Base-by-base conservation (phyloP, 2,113 vertebrate genomes). In the Reinhardtius hippoglossoides region DNA sequence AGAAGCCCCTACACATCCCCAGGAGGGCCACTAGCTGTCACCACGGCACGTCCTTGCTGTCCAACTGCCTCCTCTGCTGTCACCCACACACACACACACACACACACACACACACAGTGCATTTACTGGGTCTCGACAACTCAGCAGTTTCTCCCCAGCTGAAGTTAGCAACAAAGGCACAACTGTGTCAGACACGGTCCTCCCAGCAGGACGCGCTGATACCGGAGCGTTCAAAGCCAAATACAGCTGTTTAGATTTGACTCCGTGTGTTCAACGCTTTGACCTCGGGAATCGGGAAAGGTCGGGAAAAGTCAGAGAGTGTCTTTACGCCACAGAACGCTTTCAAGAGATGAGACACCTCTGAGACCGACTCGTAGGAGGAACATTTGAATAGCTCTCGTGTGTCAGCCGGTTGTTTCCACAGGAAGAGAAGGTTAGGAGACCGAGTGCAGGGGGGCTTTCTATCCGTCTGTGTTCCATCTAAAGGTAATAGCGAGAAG, bases 1-100 rank as follows among this genome's bases (percentile, higher is more conserved):
- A 84, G 76, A 85, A 23, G 77, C 66, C 85, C 76, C 64, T 60
- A 42, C 42, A 42, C 59, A 84, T 86, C 80, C 86, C 80, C 87
- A 60, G 83, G 84, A 72, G 84, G 78, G 56, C 59, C 83, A 81
- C 84, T 91, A 89, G 87, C 85, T 89, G 84, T 91, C 91, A 91
- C 85, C 60, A 83, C 64, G 73, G 67, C 74, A 81, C 31, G 81
- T 84, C 87, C 85, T 92, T 85, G 80, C 77, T 85, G 82, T 80
- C 77, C 82, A 87, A 87, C 82, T 75, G 68, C 87, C 81, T 88
- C 87, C 80, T 87, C 67, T 84, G 79, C 86, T 85, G 84, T 86
- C 88, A 84, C 69, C 67, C 67, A 57, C 78, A 58, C 76, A 81
- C 63, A 71, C 60, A 70, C 72, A 72, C 61, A 59, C 73, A 50